A percentile compares a stretch with the other conserved stretches of the same genome.
Conservation (phyloP, 2,113 vertebrate genomes). For the Myiopsitta monachus region DNA sequence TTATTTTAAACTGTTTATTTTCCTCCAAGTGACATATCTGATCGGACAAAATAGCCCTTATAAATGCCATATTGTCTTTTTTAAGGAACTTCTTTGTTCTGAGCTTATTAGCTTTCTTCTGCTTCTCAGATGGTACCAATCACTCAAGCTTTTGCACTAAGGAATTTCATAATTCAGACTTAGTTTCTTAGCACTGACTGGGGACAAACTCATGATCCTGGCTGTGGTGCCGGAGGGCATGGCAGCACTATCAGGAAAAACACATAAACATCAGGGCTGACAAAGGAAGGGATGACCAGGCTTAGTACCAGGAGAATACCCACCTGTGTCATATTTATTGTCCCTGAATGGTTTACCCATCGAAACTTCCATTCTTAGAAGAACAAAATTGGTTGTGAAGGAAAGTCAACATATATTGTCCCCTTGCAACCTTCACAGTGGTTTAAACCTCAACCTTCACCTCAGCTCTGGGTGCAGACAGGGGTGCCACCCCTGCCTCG, state of each 20-base stretch:
- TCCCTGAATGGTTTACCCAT: neutral
- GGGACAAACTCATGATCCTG: neutral
- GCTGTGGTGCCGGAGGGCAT: neutral
- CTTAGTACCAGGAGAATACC: neutral
- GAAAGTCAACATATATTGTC: rapidly evolving
- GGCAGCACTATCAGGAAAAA: neutral
- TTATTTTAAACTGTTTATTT: neutral
- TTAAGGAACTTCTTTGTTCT: neutral
- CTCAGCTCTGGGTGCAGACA: neutral
- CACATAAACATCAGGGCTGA: neutral
- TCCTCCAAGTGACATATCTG: neutral
- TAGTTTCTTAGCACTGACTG: neutral
- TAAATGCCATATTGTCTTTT: neutral
- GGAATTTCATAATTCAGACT: neutral
- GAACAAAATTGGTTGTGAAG: rapidly evolving
- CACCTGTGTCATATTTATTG: neutral
- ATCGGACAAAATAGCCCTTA: neutral
- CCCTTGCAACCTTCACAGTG: neutral
- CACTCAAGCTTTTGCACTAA: neutral
- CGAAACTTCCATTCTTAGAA: neutral
- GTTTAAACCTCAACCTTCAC: neutral
- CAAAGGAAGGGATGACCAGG: neutral
- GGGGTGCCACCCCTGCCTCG: neutral
- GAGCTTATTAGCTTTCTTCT: neutral
- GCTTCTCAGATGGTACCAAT: neutral